Percentiles rank a stretch among this genome's conserved stretches.
Conservation (phyloP, 2,797 vertebrate species). For the Parauchenoglanis punctatus region DNA sequence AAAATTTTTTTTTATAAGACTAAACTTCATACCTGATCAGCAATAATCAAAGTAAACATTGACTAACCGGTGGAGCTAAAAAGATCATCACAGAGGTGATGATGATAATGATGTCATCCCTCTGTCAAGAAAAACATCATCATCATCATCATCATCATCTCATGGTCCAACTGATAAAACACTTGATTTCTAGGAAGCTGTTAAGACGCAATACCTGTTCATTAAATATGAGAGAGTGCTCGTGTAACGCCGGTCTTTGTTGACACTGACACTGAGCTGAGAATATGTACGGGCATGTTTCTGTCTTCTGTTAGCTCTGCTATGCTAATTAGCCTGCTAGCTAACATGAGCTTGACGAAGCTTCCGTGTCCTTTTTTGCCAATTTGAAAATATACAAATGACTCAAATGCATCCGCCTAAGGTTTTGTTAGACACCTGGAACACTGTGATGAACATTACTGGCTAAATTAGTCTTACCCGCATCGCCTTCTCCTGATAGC, state of each 20-base stretch:
- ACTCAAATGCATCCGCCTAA: too few relatives aligned
- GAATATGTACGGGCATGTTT: slow-evolving; percentile 57
- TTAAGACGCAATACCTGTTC: not conserved
- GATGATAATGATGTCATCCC: slow-evolving; percentile 21
- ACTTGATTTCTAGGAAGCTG: not conserved
- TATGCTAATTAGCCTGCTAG: slow-evolving; percentile 25
- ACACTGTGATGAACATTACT: not conserved
- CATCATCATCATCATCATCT: not conserved
- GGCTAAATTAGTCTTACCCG: not conserved
- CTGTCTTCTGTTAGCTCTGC: not conserved
- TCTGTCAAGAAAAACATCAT: not conserved
- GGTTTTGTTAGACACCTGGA: not conserved
- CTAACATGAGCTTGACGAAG: not conserved
- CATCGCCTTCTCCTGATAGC: slow-evolving; percentile 64
- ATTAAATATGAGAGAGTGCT: not conserved
- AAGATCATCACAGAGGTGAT: not conserved
- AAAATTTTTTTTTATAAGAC: not conserved
- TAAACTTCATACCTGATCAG: not conserved
- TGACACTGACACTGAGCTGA: not conserved
- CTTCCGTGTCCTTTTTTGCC: not conserved
- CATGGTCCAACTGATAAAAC: not conserved
- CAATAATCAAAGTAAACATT: not conserved
- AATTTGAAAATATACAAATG: not conserved
- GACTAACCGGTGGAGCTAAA: not conserved
- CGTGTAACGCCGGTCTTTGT: not conserved